Base-by-base conservation (phyloP, 1,140 invertebrate genomes). In the Eriosoma lanigerum region DNA sequence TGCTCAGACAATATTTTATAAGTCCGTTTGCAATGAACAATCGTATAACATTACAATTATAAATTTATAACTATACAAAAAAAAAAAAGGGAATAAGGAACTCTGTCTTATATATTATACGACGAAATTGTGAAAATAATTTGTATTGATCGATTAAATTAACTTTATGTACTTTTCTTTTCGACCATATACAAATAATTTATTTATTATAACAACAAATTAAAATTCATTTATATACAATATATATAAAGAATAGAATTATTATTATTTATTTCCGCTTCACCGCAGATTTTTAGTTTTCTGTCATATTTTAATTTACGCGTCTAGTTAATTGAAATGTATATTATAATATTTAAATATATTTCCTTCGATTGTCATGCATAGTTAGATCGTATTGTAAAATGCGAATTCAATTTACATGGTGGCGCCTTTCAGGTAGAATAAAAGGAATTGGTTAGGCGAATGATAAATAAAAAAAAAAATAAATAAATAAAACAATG, bases 351-450 rank as follows among this genome's bases (percentile, higher is more conserved):
- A 17, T 19, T 52, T 52, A 19, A 3, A 50, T 26, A 8, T 58
- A 29, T 62, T 44, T 29, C 38, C 15, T 26, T 29, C 52, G 50
- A 76, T 78, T 78, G n/a, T 78, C 38, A 78, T n/a, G 75, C 75
- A 78, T 46, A 60, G 75, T 78, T 78, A 78, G 56, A 38, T 58
- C 46, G 21, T 38, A 38, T 48, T 44, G 24, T 58, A 78, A 62
- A 62, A 62, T 78, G 21, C 54, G 75, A 78, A 78, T 78, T 78
- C 75, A 78, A 78, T 78, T 78, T 62, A 38, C 54, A 44, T 9
- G 52, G 52, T 3, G 24, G 48, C 52, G 68, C 15, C 17, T 29
- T n/a, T 5, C n/a, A 52, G n/a, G 29, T 29, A 52, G 15, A 72
- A 52, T 19, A 70, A 72, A 72, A 44, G 24, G 9, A 24, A 72